Evolutionary conservation across 35 echinoderm and acorn worm genomes (phyloP), one percentile per base, ranked within the genome.

Genomic region (Ptychodera flava): DNA sequence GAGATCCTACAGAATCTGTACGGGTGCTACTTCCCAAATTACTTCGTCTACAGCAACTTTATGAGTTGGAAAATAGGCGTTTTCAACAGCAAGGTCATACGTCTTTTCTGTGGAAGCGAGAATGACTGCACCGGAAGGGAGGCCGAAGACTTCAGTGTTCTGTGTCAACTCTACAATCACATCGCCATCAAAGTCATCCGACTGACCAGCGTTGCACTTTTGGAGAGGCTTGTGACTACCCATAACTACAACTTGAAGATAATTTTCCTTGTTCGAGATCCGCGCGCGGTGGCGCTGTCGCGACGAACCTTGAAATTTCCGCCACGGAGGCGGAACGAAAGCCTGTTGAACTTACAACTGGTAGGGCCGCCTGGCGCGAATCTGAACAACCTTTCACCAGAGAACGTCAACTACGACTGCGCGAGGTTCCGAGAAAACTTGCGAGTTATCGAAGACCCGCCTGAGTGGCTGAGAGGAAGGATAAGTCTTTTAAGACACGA

Each of bases 191-290:
- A 64, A 22, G 45, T 64, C 45, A 64, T 64, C 22, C 45, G 45
- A 64, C 45, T 64, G 22, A 64, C 45, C 6, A 64, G 45, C 22
- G 6, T 64, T 64, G 45, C 6, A 6, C 22, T 64, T 12, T 64
- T 64, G 45, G 45, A 64, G 22, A 6, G 6, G 22, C 6, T 64
- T 22, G 22, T 64, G 22, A 64, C 45, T 6, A 64, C 6, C 6
- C 6, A 79, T 15, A 88, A 34, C 22, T 16, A 78, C 16, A 37
- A 88, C 15, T 34, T 88, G 32, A 88, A 88, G 34, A 36, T 88
- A 16, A 81, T 88, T 37, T 77, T 35, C 34, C 86, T 88, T 77
- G 86, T 88, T 28, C 86, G 86, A 31, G 86, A 88, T 34, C 86
- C 86, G 28, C 29, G 86, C 16, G 86, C 6, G 22, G 45, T 64